phyloP scores from a whole-genome alignment of 1,140 invertebrate species.

The Batillaria attramentaria region DNA sequence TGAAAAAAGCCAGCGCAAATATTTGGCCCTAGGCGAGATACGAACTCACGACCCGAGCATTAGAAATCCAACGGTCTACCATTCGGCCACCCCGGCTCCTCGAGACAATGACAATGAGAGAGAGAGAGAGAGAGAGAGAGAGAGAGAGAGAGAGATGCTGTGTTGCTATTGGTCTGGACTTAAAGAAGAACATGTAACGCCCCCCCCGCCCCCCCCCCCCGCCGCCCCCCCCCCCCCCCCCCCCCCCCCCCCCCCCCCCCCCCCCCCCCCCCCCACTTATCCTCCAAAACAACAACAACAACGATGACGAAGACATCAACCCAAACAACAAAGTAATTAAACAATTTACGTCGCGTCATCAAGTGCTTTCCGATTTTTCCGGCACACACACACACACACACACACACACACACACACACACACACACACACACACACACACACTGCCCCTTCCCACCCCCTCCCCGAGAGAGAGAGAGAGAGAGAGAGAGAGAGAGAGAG shows the following conservation, averaged over 20 bases:
- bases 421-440: slow-evolving; percentile 10
- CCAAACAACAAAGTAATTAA: background rate
- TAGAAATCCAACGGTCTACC: too few relatives aligned
- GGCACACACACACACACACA: slow-evolving; percentile 7
- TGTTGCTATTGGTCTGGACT: too few relatives aligned
- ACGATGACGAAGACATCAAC: too few relatives aligned
- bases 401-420: background rate
- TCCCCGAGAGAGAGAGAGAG: background rate
- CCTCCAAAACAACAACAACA: too few relatives aligned
- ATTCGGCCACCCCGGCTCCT: too few relatives aligned
- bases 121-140: slow-evolving; percentile 1
- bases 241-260: background rate
- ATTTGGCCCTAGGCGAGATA: too few relatives aligned
- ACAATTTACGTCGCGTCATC: background rate
- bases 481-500: slow-evolving; percentile 7
- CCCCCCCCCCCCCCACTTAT: background rate
- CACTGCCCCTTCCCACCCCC: background rate
- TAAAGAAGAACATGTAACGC: background rate
- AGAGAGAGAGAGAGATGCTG: background rate
- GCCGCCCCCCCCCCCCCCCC: background rate
- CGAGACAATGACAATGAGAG: background rate
- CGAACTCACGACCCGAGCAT: too few relatives aligned
- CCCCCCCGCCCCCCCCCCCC: background rate
- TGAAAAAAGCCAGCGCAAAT: too few relatives aligned
- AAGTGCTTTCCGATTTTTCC: too few relatives aligned